Conservation (phyloP, 2,797 vertebrate genomes). For the Prionace glauca region DNA sequence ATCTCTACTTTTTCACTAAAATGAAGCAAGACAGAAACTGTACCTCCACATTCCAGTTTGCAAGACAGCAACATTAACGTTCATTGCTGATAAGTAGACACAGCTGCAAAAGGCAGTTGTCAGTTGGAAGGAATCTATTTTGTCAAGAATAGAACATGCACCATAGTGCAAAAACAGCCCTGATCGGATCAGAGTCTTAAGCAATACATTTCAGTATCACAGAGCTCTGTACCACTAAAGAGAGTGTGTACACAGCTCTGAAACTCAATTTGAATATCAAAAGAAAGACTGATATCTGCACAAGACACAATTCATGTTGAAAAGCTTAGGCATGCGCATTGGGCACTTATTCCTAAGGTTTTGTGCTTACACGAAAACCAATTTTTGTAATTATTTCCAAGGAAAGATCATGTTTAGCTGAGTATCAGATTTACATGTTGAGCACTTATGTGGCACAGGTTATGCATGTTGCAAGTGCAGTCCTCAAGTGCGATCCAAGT, state of each 20-base stretch:
- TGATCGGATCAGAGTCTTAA: slow-evolving; percentile 1
- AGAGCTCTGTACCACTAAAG: neutral
- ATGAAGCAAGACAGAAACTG: neutral
- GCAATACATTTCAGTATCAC: slow-evolving; percentile 2
- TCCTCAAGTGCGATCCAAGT: neutral
- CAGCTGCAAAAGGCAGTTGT: slow-evolving; percentile 27
- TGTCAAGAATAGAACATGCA: slow-evolving; percentile 7
- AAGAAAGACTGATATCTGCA: neutral
- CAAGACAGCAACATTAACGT: neutral
- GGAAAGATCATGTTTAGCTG: slow-evolving; percentile 8
- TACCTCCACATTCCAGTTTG: neutral
- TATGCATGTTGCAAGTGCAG: neutral
- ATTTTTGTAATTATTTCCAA: slow-evolving; percentile 9
- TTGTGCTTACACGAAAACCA: neutral
- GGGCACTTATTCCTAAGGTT: neutral
- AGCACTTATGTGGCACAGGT: too few relatives aligned
- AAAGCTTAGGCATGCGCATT: neutral
- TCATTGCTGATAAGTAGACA: neutral
- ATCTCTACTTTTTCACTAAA: neutral
- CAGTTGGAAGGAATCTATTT: slow-evolving; percentile 8
- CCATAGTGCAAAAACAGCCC: neutral
- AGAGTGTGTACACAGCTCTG: neutral
- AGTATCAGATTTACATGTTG: neutral
- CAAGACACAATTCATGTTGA: neutral
- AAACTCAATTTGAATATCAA: slow-evolving; percentile 21